Base-by-base conservation (phyloP, 2,888 invertebrate genomes). In the Cryptocephalus moraei region DNA sequence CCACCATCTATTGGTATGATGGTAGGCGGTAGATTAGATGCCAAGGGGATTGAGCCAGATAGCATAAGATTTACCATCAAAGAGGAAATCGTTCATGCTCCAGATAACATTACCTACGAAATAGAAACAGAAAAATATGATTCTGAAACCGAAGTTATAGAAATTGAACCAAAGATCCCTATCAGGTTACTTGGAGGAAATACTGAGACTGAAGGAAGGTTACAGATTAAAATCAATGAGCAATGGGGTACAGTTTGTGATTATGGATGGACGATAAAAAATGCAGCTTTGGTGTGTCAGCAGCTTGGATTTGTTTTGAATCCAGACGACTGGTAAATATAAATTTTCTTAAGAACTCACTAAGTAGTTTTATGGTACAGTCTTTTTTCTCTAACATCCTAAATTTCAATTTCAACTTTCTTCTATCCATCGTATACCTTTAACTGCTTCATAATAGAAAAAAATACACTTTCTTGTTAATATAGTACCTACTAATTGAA, bases 241-340 rank as follows among this genome's bases (percentile, higher is more conserved):
- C 82, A 84, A 65, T 97, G 97, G 97, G 97, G 97, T 33, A 96
- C 96, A 0, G 91, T 99, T 1, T 99, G 99, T 66, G 91, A 91
- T 70, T 91, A 97, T 65, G 90, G 88, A 41, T 99, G 97, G 95
- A 93, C 86, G 40, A 84, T 91, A 13, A 76, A 82, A 39, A 87
- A 92, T 63, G 94, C 99, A 0, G 91, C 94, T 0, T 72, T 97
- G 42, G 93, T 91, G 1, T 99, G 99, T 63, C 89, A 95, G 69
- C 96, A 97, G 70, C 72, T 99, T 52, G 97, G 97, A 0, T 76
- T 91, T 51, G 89, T 89, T 0, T 76, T 95, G 11, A 94, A 97
- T 69, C 93, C 94, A 0, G 81, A 86, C 55, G 90, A 93, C 69
- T 94, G 95, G 91, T 52, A 41, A 50, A 49, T 40, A 22, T 22